A percentile compares a stretch with the other conserved stretches of the same genome.
Evolutionary conservation across 2,888 invertebrate species (phyloP).

Genomic region (Sialis fuliginosa): DNA sequence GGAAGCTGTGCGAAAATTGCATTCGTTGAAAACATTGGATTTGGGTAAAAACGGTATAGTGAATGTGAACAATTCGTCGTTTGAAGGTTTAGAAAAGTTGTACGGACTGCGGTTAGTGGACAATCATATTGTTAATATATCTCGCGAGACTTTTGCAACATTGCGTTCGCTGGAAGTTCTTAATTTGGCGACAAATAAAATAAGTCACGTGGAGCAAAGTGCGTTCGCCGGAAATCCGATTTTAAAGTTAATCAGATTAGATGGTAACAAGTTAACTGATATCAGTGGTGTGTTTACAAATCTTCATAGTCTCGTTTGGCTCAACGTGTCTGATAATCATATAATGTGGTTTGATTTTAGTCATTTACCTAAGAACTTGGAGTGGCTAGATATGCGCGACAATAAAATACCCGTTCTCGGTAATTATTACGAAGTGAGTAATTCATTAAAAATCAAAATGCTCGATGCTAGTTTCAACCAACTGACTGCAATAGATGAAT

Average conservation of each 20-base stretch:
- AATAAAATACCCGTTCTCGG: conserved; percentile 60
- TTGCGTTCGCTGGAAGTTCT: conserved; percentile 57
- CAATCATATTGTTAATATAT: conserved; percentile 60
- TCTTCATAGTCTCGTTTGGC: conserved; percentile 55
- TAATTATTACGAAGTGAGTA: conserved; percentile 50
- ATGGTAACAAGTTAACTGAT: conserved; percentile 60
- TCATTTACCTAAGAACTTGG: conserved; percentile 54
- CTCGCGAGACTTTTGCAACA: conserved; percentile 53
- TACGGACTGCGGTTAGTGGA: conserved; percentile 61
- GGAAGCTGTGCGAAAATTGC: conserved; percentile 47
- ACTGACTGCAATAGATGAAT: conserved; percentile 45
- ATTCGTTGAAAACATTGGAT: conserved; percentile 57
- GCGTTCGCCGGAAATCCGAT: conserved; percentile 58
- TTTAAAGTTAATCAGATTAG: conserved; percentile 56
- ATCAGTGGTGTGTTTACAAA: conserved; percentile 62
- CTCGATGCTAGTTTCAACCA: conserved; percentile 60
- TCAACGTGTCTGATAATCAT: conserved; percentile 67
- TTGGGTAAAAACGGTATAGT: conserved; percentile 67
- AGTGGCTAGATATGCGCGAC: conserved; percentile 67
- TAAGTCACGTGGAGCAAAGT: conserved; percentile 57
- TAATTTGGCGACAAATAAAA: conserved; percentile 64
- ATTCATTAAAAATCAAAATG: conserved; percentile 50
- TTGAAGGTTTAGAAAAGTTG: conserved; percentile 55
- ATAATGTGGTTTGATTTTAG: conserved; percentile 67
- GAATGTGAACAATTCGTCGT: conserved; percentile 48